Conservation (phyloP, 1,140 invertebrate species). For the Carcinoscorpius rotundicauda region DNA sequence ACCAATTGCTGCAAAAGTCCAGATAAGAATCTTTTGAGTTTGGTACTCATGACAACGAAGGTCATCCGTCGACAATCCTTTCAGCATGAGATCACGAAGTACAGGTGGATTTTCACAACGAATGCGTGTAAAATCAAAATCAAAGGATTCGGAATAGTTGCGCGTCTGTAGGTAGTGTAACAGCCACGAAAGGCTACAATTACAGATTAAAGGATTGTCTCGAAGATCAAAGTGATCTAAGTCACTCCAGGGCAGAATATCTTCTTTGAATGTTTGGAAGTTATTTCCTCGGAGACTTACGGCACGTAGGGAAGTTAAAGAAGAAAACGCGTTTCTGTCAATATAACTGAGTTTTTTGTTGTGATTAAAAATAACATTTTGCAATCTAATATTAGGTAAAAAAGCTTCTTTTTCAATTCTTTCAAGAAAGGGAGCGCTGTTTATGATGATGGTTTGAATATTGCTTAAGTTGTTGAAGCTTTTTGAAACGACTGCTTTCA, state of each 20-base stretch:
- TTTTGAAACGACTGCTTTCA: slow-evolving; percentile 13
- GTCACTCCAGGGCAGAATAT: slow-evolving; percentile 16
- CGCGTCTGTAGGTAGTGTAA: slow-evolving; percentile 41
- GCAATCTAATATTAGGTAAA: slow-evolving; percentile 42
- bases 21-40: too few relatives aligned
- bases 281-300: slow-evolving; percentile 32
- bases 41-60: too few relatives aligned
- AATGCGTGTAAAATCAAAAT: slow-evolving; percentile 10
- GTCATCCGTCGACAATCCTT: too few relatives aligned
- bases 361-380: slow-evolving; percentile 47
- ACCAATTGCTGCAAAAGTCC: too few relatives aligned
- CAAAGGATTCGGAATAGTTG: slow-evolving; percentile 8
- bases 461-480: slow-evolving; percentile 21
- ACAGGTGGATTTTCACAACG: slow-evolving; percentile 7
- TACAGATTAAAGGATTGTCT: slow-evolving; percentile 71
- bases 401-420: slow-evolving; percentile 30
- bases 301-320: slow-evolving; percentile 56
- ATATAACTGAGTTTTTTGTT: slow-evolving; percentile 31
- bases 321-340: slow-evolving; percentile 53
- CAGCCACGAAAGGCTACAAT: slow-evolving; percentile 76
- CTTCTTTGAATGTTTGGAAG: slow-evolving; percentile 15
- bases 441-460: slow-evolving; percentile 24
- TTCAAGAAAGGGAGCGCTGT: slow-evolving; percentile 27
- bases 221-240: slow-evolving; percentile 40
- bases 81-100: too few relatives aligned